Conservation (phyloP, 2,888 invertebrate genomes). For the Mythimna impura region DNA sequence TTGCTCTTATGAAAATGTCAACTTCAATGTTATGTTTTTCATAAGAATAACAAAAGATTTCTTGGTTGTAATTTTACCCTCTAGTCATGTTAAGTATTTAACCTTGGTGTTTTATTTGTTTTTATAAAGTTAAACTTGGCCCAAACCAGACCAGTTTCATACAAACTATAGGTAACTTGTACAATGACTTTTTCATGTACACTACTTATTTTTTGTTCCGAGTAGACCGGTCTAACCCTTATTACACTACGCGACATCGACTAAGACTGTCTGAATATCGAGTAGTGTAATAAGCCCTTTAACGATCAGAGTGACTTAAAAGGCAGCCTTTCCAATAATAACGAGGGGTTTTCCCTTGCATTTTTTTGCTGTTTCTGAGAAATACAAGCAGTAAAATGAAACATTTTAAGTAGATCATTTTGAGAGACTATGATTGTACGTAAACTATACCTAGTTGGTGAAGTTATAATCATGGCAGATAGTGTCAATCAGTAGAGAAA, state of each 20-base stretch:
- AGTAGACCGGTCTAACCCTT: too few relatives aligned
- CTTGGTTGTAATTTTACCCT: neutral
- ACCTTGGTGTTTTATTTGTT: neutral
- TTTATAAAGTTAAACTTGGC: neutral
- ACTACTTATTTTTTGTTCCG: too few relatives aligned
- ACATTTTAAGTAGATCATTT: neutral
- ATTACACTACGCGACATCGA: too few relatives aligned
- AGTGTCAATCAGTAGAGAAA: neutral
- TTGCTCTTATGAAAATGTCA: neutral
- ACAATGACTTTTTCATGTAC: constrained; percentile 2
- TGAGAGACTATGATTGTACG: too few relatives aligned
- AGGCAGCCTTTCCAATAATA: constrained; percentile 19
- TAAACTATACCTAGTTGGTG: too few relatives aligned
- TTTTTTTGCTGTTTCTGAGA: neutral
- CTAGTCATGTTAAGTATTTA: neutral
- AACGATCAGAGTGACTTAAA: constrained; percentile 17
- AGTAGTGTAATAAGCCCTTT: too few relatives aligned
- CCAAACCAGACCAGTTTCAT: neutral
- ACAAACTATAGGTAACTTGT: neutral
- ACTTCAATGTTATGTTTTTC: too few relatives aligned
- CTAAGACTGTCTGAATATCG: too few relatives aligned
- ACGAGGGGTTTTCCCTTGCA: neutral
- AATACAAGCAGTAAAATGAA: neutral
- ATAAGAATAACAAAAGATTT: neutral
- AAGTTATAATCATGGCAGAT: neutral